Percentiles rank a stretch among this genome's conserved stretches.
Conservation (phyloP, 2,797 vertebrate species). For the Lophius americanus region DNA sequence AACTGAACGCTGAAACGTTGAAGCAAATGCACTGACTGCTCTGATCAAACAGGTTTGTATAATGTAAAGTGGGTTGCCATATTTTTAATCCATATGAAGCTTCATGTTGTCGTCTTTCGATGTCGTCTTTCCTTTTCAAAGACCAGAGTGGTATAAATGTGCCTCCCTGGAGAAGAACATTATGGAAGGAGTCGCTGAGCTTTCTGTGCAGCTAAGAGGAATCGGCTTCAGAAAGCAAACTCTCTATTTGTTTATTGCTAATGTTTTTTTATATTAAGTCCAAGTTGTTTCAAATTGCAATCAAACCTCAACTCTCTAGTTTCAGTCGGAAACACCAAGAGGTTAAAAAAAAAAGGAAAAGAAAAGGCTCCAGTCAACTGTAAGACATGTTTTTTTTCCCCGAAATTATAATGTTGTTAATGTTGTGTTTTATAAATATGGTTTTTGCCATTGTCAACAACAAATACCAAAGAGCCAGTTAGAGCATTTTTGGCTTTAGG, state of each 20-base stretch:
- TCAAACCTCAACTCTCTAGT: slow-evolving; percentile 49
- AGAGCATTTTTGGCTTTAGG: slow-evolving; percentile 55
- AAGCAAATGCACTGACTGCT: slow-evolving; percentile 44
- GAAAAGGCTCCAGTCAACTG: slow-evolving; percentile 24
- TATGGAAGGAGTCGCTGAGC: slow-evolving; percentile 27
- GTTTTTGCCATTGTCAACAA: slow-evolving; percentile 68
- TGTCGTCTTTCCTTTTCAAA: slow-evolving; percentile 22
- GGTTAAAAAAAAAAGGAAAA: slow-evolving; percentile 23
- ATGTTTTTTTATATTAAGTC: slow-evolving; percentile 8
- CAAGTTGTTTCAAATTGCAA: slow-evolving; percentile 60
- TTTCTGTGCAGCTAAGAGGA: slow-evolving; percentile 26
- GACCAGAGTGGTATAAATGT: slow-evolving; percentile 55
- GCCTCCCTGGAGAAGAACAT: slow-evolving; percentile 58
- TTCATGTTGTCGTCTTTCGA: slow-evolving; percentile 35
- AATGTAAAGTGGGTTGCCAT: slow-evolving; percentile 56
- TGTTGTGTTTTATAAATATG: slow-evolving; percentile 74
- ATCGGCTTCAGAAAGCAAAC: slow-evolving; percentile 33
- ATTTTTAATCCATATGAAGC: slow-evolving; percentile 45
- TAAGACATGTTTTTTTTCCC: slow-evolving; percentile 60
- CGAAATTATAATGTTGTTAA: slow-evolving; percentile 69
- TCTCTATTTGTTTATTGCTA: slow-evolving; percentile 15
- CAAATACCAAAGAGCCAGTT: slow-evolving; percentile 73
- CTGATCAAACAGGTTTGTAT: slow-evolving; percentile 47
- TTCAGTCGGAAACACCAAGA: slow-evolving; percentile 34
- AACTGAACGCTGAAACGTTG: slow-evolving; percentile 44